Evolutionary conservation across 2,888 invertebrate genomes (phyloP).

Genomic region (Eristalinus sepulchralis): DNA sequence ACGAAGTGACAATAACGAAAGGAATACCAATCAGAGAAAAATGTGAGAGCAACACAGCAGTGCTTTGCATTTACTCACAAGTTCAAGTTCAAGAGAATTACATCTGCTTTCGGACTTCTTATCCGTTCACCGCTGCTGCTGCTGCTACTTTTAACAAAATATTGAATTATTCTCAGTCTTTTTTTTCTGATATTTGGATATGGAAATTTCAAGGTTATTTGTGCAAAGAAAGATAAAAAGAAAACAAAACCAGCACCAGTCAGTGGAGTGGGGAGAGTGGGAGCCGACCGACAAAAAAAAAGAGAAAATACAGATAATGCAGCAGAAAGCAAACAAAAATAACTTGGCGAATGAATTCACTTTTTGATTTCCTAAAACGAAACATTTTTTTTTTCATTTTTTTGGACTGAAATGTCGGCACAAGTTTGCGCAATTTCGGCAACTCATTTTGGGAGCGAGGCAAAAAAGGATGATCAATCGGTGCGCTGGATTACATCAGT

Average conservation of each 20-base stretch:
- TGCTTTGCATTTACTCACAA: slow-evolving; percentile 75
- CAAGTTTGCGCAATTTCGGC: not conserved
- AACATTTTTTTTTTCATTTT: not conserved
- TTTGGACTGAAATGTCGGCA: not conserved
- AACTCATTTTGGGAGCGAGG: not conserved
- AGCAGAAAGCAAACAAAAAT: slow-evolving; percentile 30
- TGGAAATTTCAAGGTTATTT: slow-evolving; percentile 59
- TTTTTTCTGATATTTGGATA: slow-evolving; percentile 36
- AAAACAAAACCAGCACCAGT: slow-evolving; percentile 10
- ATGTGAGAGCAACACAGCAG: slow-evolving; percentile 19
- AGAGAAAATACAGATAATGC: slow-evolving; percentile 14
- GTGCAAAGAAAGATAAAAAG: slow-evolving; percentile 38
- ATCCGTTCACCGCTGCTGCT: slow-evolving; percentile 11
- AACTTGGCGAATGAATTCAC: slow-evolving; percentile 17
- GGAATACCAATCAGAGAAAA: slow-evolving; percentile 6
- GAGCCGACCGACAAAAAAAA: not conserved
- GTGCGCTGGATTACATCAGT: not conserved
- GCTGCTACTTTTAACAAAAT: slow-evolving; percentile 26
- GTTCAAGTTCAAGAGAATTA: slow-evolving; percentile 80
- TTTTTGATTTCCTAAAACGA: not conserved
- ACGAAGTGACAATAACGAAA: not conserved
- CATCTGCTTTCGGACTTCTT: slow-evolving; percentile 73
- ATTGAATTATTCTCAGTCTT: slow-evolving; percentile 38
- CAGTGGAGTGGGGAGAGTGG: not conserved
- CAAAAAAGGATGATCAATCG: not conserved